A percentile compares a stretch with the other conserved stretches of the same genome.
Conservation (phyloP, 1,140 invertebrate species). For the Ridgeia piscesae region DNA sequence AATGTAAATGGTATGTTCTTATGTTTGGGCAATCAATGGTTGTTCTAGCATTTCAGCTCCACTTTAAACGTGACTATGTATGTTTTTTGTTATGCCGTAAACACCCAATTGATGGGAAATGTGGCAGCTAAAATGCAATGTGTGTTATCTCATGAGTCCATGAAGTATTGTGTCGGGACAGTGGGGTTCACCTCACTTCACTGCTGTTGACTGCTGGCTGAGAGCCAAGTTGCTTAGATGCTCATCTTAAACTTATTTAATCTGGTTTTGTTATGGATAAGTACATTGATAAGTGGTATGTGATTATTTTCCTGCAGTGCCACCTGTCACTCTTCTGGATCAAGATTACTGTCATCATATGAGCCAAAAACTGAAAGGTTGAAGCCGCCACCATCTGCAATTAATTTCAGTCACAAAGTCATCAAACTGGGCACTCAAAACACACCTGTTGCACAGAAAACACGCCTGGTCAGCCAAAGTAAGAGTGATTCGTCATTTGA, state of each 20-base stretch:
- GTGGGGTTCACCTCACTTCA: background rate
- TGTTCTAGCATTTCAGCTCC: no score
- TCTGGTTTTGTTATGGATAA: background rate
- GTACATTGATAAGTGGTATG: conserved; percentile 2
- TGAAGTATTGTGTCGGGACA: no score
- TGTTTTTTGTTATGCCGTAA: background rate
- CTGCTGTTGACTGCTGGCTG: background rate
- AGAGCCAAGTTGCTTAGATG: background rate
- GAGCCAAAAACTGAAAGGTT: conserved; percentile 30
- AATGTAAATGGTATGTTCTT: no score
- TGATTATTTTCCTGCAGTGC: conserved; percentile 29
- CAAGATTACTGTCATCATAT: conserved; percentile 21
- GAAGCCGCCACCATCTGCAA: conserved; percentile 46
- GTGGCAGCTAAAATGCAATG: background rate
- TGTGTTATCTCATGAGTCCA: background rate
- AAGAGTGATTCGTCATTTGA: background rate
- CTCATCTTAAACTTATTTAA: background rate
- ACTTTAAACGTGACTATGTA: background rate
- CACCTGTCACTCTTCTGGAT: background rate
- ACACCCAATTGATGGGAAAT: background rate
- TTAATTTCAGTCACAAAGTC: conserved; percentile 42
- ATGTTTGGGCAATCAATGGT: no score
- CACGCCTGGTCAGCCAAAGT: background rate
- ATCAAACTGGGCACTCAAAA: conserved; percentile 32
- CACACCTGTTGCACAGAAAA: background rate